phyloP scores from a whole-genome alignment of 2,797 vertebrate genomes.

The Cuniculus paca region DNA sequence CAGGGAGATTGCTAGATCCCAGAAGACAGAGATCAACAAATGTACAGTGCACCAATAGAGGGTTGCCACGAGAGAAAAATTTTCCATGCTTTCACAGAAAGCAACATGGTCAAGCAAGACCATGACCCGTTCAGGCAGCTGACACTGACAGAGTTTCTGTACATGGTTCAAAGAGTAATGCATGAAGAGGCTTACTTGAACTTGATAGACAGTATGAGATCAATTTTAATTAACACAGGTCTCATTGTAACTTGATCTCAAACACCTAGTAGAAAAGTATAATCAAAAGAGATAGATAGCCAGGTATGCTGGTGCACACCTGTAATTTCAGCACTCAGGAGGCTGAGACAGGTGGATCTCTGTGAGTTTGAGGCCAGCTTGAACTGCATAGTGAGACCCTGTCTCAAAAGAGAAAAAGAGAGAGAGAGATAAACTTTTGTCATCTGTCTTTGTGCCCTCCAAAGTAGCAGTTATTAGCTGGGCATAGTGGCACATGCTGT shows the following conservation, averaged over 20 bases:
- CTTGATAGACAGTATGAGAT: too few species aligned
- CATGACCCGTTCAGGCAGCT: too few species aligned
- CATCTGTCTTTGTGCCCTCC: background rate
- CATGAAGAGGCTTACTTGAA: too few species aligned
- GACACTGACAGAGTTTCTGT: too few species aligned
- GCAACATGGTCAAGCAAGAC: too few species aligned
- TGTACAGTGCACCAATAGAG: background rate
- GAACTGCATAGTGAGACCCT: background rate
- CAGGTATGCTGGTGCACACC: background rate
- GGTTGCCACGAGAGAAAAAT: background rate
- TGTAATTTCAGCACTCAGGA: background rate
- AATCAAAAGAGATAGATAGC: background rate
- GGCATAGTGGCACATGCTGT: too few species aligned
- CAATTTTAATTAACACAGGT: too few species aligned
- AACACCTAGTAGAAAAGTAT: background rate
- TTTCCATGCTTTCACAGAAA: background rate
- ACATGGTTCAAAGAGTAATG: too few species aligned
- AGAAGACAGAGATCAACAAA: background rate
- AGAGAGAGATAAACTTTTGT: background rate
- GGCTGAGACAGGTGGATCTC: background rate
- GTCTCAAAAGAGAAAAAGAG: background rate
- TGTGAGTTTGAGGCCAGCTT: background rate
- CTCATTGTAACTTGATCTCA: background rate
- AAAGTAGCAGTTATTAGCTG: too few species aligned
- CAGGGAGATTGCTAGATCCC: background rate